Evolutionary conservation across 2,113 vertebrate genomes (phyloP).

Genomic region (Trinectes maculatus): DNA sequence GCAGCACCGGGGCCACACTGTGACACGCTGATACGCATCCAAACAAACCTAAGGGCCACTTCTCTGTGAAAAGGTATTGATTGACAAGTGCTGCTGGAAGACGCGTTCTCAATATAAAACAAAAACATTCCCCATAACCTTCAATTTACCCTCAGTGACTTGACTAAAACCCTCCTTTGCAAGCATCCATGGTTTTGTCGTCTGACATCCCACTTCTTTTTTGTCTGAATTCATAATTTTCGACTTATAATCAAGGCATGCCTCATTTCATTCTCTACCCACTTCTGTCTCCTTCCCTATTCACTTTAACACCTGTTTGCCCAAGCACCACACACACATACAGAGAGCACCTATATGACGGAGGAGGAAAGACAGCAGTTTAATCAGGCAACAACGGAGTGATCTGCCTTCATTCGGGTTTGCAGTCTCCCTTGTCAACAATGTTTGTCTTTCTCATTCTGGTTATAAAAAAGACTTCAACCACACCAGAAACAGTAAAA

Average conservation of each 20-base stretch:
- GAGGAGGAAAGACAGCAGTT: background rate
- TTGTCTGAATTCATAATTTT: background rate
- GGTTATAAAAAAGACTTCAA: slow-evolving; percentile 5
- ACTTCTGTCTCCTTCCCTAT: slow-evolving; percentile 21
- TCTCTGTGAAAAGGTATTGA: slow-evolving; percentile 53
- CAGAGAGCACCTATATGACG: background rate
- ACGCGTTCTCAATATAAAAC: slow-evolving; percentile 41
- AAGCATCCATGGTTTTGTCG: slow-evolving; percentile 8
- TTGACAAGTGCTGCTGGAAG: slow-evolving; percentile 62
- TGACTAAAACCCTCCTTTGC: slow-evolving; percentile 39
- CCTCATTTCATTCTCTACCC: slow-evolving; percentile 18
- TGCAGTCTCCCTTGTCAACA: too few relatives aligned
- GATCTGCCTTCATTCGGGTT: slow-evolving; percentile 39
- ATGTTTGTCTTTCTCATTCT: slow-evolving; percentile 17
- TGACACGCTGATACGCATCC: slow-evolving; percentile 7
- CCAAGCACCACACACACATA: slow-evolving; percentile 11
- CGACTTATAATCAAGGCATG: background rate
- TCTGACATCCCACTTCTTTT: background rate
- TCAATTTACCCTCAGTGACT: slow-evolving; percentile 47
- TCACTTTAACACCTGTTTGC: slow-evolving; percentile 30
- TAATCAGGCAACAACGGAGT: slow-evolving; percentile 12
- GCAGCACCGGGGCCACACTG: slow-evolving; percentile 39
- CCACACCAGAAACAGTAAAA: slow-evolving; percentile 23
- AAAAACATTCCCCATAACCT: slow-evolving; percentile 30
- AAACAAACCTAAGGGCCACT: slow-evolving; percentile 48